Base-by-base conservation (phyloP, 2,797 vertebrate species). In the Sternarchorhynchus goeldii region DNA sequence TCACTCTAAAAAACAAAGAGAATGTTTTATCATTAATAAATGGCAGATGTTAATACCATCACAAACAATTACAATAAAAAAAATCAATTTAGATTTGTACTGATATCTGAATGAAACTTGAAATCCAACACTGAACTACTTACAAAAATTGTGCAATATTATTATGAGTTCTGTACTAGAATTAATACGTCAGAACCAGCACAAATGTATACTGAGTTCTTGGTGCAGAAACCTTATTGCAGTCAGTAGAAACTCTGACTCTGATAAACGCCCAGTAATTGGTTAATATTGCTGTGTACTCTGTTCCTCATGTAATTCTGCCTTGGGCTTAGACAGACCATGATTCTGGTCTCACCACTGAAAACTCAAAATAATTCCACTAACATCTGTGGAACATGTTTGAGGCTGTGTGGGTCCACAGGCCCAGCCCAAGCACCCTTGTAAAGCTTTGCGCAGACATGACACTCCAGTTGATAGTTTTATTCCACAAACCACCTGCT, bases 401-500 rank as follows among this genome's bases (percentile, higher is more conserved):
- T 21, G 55, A 34, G 69, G 69, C 36, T 39, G 34, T 58, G 14
- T 21, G 31, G 10, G 34, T 18, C 68, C 25, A n/a, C 18, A 34
- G 32, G 18, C 20, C 55, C 18, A 69, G 20, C 34, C 50, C n/a
- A 69, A 62, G 64, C 36, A 55, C 20, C 36, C 29, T 10, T 34
- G 56, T 81, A 66, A 21, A 39, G 36, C 45, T 73, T 18, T 71
- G 60, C 58, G 75, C 80, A 72, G 79, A 88, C 69, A 56, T 14
- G 78, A 6, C 57, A 71, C 65, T 88, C 86, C 86, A 82, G 85
- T 90, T 88, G 83, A 83, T 85, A 85, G 41, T 83, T 90, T 85
- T 73, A 89, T 89, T 88, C 83, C 84, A 81, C 82, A 87, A 50
- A 87, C 57, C 67, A 12, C 69, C 70, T 80, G 78, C 75, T 81